phyloP scores from a whole-genome alignment of 2,888 invertebrate species.

The Sminthurides aquaticus region DNA sequence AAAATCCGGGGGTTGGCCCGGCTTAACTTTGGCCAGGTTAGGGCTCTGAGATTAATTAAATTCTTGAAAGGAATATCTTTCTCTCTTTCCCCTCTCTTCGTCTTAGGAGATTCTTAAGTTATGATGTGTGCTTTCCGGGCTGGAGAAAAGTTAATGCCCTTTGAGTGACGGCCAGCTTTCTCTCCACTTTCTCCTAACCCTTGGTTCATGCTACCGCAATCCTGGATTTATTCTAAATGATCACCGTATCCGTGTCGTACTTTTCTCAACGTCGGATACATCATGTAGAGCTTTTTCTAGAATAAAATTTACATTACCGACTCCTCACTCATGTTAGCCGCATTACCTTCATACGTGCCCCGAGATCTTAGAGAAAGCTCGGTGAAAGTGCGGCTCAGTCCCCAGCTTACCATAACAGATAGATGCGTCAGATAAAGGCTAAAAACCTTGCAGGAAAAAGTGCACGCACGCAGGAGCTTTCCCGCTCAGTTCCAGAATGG shows the following conservation, averaged over 20 bases:
- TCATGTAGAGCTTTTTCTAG: neutral
- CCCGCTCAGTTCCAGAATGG: neutral
- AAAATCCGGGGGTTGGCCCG: too few species aligned
- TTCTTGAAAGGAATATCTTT: conserved; percentile 23
- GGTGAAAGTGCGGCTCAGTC: too few species aligned
- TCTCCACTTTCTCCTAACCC: neutral
- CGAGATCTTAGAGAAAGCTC: too few species aligned
- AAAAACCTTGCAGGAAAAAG: neutral
- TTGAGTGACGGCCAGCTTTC: conserved; percentile 42
- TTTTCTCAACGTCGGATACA: neutral
- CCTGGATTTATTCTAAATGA: neutral
- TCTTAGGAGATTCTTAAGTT: neutral
- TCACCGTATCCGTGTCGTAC: neutral
- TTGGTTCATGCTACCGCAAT: neutral
- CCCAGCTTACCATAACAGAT: neutral
- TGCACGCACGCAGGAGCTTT: neutral
- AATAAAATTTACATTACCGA: neutral
- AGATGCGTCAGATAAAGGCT: neutral
- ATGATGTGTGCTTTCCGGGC: conserved; percentile 32
- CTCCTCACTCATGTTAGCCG: neutral
- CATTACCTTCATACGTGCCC: neutral
- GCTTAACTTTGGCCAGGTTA: neutral
- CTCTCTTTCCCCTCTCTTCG: neutral
- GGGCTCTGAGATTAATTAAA: conserved; percentile 42
- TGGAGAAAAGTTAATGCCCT: conserved; percentile 39